Evolutionary conservation across 2,113 vertebrate species (phyloP).

Genomic region (Centropus bengalensis): DNA sequence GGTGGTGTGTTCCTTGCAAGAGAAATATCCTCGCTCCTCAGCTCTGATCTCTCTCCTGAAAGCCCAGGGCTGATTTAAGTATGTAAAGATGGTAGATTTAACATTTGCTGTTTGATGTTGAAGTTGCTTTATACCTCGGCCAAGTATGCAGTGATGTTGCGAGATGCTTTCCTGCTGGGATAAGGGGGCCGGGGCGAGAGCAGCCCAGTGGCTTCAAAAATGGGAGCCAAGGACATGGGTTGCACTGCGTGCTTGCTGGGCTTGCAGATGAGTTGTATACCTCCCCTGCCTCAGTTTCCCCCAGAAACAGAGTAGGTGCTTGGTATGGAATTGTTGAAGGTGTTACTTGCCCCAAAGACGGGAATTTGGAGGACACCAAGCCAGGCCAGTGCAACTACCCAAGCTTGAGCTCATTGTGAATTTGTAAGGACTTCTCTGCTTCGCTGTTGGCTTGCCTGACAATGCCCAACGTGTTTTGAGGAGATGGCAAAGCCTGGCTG

Average conservation of each 20-base stretch:
- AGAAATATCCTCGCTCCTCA: conserved; percentile 45
- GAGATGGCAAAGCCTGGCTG: background rate
- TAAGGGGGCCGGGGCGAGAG: accelerated
- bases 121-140: background rate
- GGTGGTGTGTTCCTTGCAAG: conserved; percentile 42
- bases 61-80: conserved; percentile 31
- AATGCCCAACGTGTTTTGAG: accelerated
- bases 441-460: background rate
- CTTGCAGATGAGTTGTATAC: accelerated
- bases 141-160: background rate
- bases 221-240: accelerated
- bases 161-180: background rate
- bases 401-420: background rate
- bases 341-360: accelerated
- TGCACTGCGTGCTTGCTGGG: accelerated
- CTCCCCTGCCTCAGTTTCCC: conserved; percentile 2
- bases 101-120: background rate
- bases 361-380: background rate
- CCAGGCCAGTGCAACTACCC: accelerated
- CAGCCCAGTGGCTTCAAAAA: background rate
- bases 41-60: conserved; percentile 11
- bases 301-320: background rate
- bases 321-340: accelerated
- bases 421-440: background rate
- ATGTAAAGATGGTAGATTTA: background rate